Evolutionary conservation across 92 coral and sea anemone species (phyloP).

Genomic region (Micromussa lordhowensis): DNA sequence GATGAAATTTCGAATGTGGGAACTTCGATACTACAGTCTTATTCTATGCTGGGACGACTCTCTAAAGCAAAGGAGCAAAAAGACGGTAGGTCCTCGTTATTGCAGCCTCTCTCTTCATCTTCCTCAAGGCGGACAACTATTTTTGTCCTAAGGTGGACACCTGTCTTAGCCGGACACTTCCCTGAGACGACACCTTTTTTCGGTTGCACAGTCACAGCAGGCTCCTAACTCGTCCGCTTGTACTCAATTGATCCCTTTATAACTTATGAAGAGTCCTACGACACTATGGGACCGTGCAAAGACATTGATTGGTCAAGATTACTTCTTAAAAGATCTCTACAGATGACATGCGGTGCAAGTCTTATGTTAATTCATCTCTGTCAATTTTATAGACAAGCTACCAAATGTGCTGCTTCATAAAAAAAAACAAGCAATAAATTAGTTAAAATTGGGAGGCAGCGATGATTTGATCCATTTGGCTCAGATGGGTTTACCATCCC

Average conservation of each 20-base stretch:
- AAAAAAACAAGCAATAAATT: neutral
- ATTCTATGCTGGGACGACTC: neutral
- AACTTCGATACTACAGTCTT: neutral
- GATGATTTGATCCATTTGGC: neutral
- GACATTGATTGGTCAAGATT: neutral
- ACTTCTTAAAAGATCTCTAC: neutral
- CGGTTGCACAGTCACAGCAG: neutral
- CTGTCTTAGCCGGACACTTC: neutral
- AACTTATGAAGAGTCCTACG: neutral
- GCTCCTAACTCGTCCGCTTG: neutral
- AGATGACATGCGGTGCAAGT: neutral
- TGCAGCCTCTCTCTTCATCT: neutral
- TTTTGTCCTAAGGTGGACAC: no score
- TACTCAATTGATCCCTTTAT: neutral
- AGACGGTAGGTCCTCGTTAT: neutral
- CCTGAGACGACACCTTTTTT: no score
- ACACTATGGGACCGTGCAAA: neutral
- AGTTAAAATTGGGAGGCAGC: neutral
- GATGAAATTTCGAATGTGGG: neutral
- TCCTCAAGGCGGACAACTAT: neutral
- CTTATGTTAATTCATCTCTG: neutral
- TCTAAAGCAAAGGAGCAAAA: neutral
- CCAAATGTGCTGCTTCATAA: neutral
- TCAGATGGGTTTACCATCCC: no score
- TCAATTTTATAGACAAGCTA: neutral